phyloP scores from a whole-genome alignment of 2,797 vertebrate species.

The Gambusia yucatana region DNA sequence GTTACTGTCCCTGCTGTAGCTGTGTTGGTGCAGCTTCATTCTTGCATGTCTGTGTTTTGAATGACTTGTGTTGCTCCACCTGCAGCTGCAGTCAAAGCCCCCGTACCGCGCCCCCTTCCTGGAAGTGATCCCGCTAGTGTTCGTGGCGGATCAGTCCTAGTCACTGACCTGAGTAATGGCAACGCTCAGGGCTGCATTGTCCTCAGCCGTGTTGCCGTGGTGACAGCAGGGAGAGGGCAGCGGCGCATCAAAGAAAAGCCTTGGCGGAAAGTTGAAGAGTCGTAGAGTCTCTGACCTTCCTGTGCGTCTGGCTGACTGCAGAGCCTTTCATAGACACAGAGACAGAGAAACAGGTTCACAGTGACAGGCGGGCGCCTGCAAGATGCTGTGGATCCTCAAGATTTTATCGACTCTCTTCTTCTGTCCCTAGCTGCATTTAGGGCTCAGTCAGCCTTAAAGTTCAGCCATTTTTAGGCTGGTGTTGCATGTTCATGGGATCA shows the following conservation, averaged over 20 bases:
- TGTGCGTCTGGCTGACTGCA: slow-evolving; percentile 50
- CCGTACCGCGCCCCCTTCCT: neutral
- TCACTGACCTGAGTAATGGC: slow-evolving; percentile 74
- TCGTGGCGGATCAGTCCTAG: slow-evolving; percentile 63
- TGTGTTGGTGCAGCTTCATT: slow-evolving; percentile 24
- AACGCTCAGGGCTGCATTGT: slow-evolving; percentile 64
- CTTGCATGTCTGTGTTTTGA: slow-evolving; percentile 18
- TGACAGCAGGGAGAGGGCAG: slow-evolving; percentile 59
- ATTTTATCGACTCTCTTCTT: slow-evolving; percentile 22
- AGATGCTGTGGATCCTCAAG: slow-evolving; percentile 38
- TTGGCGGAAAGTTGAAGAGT: slow-evolving; percentile 61
- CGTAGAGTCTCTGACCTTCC: slow-evolving; percentile 65
- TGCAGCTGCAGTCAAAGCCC: slow-evolving; percentile 6
- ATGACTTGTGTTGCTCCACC: slow-evolving; percentile 15
- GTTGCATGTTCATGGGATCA: slow-evolving; percentile 16
- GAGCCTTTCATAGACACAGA: slow-evolving; percentile 48
- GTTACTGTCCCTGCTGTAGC: neutral
- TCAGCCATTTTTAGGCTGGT: slow-evolving; percentile 19
- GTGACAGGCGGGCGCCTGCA: slow-evolving; percentile 26
- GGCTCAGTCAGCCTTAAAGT: slow-evolving; percentile 38
- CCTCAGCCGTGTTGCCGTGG: slow-evolving; percentile 67
- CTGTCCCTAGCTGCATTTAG: slow-evolving; percentile 35
- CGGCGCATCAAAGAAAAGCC: slow-evolving; percentile 59
- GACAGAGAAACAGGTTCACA: slow-evolving; percentile 16
- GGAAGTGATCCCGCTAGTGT: slow-evolving; percentile 59